Conservation (phyloP, 2,888 invertebrate species). For the Drosophila imparisetae region DNA sequence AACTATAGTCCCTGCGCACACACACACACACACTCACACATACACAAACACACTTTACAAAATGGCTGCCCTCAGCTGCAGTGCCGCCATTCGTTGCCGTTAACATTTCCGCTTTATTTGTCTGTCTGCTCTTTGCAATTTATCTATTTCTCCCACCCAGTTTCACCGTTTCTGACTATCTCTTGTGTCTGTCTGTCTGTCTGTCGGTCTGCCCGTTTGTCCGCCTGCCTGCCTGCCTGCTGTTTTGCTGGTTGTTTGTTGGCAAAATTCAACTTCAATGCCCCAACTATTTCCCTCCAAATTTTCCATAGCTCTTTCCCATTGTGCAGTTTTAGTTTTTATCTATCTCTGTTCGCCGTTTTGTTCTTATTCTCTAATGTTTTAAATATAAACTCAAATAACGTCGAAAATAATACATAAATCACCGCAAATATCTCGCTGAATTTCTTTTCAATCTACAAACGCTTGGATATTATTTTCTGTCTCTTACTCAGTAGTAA, state of each 20-base stretch:
- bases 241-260: slow-evolving; percentile 54
- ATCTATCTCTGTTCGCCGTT: slow-evolving; percentile 43
- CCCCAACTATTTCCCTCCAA: background rate
- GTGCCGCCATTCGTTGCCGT: slow-evolving; percentile 76
- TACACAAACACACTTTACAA: slow-evolving; percentile 24
- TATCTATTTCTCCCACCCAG: slow-evolving; percentile 37
- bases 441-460: slow-evolving; percentile 74
- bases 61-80: slow-evolving; percentile 59
- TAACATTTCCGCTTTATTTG: slow-evolving; percentile 79
- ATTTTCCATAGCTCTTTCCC: background rate
- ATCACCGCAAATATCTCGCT: slow-evolving; percentile 73
- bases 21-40: background rate
- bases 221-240: slow-evolving; percentile 21
- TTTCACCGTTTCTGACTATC: slow-evolving; percentile 13
- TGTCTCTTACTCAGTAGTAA: slow-evolving; percentile 42
- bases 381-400: slow-evolving; percentile 80
- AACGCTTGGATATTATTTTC: slow-evolving; percentile 26
- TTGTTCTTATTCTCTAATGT: slow-evolving; percentile 61
- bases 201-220: slow-evolving; percentile 33
- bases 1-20: slow-evolving; percentile 5
- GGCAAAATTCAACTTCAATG: slow-evolving; percentile 47
- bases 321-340: slow-evolving; percentile 61
- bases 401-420: slow-evolving; percentile 73
- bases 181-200: slow-evolving; percentile 5
- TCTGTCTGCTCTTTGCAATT: slow-evolving; percentile 61